Percentiles rank a stretch among this genome's conserved stretches.
Conservation (phyloP, 2,113 vertebrate species). For the Probosciger aterrimus region DNA sequence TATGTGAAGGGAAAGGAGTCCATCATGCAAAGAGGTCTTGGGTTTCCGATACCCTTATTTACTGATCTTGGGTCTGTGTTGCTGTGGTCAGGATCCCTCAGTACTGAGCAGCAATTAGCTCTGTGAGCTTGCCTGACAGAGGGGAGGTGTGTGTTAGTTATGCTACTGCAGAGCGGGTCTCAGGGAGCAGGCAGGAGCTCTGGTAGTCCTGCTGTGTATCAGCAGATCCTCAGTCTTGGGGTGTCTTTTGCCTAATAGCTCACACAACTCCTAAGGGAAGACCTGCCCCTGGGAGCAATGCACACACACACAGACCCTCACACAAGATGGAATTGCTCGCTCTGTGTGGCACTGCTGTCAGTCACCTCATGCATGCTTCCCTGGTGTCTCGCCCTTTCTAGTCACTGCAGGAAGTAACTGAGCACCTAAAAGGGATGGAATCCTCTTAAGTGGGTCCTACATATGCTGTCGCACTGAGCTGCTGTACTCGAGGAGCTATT, state of each 20-base stretch:
- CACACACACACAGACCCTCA: not conserved
- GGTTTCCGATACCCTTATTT: not conserved
- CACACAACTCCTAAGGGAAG: not conserved
- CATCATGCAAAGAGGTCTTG: not conserved
- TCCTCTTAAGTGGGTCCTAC: not conserved
- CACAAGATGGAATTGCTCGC: not conserved
- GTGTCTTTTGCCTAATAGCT: not conserved
- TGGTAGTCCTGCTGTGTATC: rapidly evolving
- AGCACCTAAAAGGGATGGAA: not conserved
- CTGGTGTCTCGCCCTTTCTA: not conserved
- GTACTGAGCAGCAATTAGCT: not conserved
- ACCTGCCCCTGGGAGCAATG: not conserved
- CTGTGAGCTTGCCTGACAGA: not conserved
- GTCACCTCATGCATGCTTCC: not conserved
- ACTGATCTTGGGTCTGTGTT: not conserved
- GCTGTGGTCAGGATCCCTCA: rapidly evolving
- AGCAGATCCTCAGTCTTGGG: not conserved
- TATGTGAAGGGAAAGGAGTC: not conserved
- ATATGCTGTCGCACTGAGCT: not conserved
- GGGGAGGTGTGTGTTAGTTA: rapidly evolving
- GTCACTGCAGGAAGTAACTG: not conserved
- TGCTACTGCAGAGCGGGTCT: rapidly evolving
- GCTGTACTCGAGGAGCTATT: not conserved
- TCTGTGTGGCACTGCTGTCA: not conserved
- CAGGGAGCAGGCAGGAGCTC: not conserved